Evolutionary conservation across 2,888 invertebrate species (phyloP).

Genomic region (Callimorpha dominula): DNA sequence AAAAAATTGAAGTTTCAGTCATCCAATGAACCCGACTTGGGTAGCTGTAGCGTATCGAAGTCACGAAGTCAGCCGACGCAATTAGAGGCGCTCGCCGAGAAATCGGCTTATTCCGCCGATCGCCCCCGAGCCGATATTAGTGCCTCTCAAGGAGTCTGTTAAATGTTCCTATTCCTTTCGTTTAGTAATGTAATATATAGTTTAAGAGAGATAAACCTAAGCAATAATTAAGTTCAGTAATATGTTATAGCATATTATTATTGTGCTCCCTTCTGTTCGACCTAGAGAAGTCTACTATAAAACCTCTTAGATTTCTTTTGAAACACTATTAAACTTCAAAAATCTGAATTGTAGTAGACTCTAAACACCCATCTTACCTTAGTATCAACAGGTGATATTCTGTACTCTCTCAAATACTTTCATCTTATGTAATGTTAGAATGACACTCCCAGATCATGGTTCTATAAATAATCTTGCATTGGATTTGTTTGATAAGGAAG

Average conservation of each 20-base stretch:
- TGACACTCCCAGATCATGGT: too few relatives aligned
- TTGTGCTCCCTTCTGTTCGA: too few relatives aligned
- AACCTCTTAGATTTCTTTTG: too few relatives aligned
- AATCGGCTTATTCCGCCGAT: slow-evolving; percentile 39
- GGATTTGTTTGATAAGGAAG: too few relatives aligned
- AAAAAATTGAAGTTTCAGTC: not conserved
- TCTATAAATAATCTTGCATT: too few relatives aligned
- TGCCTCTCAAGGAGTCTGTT: not conserved
- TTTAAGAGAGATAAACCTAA: not conserved
- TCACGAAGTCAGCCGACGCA: slow-evolving; percentile 25
- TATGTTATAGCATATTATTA: not conserved
- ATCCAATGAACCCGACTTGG: not conserved
- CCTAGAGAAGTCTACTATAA: too few relatives aligned
- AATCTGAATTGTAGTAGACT: too few relatives aligned
- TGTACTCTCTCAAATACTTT: too few relatives aligned
- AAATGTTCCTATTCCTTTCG: slow-evolving; percentile 1
- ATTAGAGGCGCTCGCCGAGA: slow-evolving; percentile 28
- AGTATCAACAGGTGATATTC: too few relatives aligned
- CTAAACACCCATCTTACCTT: too few relatives aligned
- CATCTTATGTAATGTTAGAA: too few relatives aligned
- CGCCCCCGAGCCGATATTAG: slow-evolving; percentile 16
- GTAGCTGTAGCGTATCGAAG: not conserved
- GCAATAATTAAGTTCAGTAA: not conserved
- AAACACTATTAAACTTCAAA: too few relatives aligned
- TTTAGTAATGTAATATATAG: slow-evolving; percentile 2